Base-by-base conservation (phyloP, 2,113 vertebrate species). In the Ramphastos sulfuratus region DNA sequence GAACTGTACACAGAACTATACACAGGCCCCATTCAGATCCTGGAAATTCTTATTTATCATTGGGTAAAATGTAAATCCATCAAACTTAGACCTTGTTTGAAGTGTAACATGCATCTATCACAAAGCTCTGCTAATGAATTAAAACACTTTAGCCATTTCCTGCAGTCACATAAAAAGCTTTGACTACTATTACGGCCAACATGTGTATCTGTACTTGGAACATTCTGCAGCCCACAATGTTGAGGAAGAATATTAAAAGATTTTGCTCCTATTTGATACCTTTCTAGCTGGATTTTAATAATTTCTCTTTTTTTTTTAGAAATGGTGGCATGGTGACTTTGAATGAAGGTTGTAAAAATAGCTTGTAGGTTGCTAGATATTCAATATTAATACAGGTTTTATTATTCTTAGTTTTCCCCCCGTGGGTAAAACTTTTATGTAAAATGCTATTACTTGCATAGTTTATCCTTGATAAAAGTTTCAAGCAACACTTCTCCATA, bases 391-490 rank as follows among this genome's bases (percentile, higher is more conserved):
- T 81, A 54, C 6, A 81, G 4, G 21, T 42, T 85, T 85, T 82
- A 27, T 93, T 87, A 37, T 82, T 85, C 10, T 79, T 67, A 59
- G 55, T 87, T 92, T 67, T 46, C 66, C 54, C 74, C 54, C 74
- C 54, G 9, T 35, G 58, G 66, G 42, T 64, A 58, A 71, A 89
- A 64, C 64, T 72, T 89, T 83, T 72, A 71, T 10, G 5, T 69
- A 87, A 85, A 91, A 83, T 54, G 64, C 46, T 82, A 44, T 79
- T 37, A 56, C 37, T 89, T 85, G 89, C 33, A 56, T n/a, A 91
- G 64, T 77, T 87, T 92, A 64, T 67, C 19, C 30, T 76, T 56
- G 12, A 87, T 83, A 90, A 87, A 89, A 78, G 18, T 93, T 92
- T 90, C 33, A 88, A 82, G 64, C 48, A 75, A 54, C 74, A 60